These are phyloP conservation scores for Eumacrocentrus americanus DNA, from an alignment of 2,888 invertebrate species.

Conservation along the genomic window DNA sequence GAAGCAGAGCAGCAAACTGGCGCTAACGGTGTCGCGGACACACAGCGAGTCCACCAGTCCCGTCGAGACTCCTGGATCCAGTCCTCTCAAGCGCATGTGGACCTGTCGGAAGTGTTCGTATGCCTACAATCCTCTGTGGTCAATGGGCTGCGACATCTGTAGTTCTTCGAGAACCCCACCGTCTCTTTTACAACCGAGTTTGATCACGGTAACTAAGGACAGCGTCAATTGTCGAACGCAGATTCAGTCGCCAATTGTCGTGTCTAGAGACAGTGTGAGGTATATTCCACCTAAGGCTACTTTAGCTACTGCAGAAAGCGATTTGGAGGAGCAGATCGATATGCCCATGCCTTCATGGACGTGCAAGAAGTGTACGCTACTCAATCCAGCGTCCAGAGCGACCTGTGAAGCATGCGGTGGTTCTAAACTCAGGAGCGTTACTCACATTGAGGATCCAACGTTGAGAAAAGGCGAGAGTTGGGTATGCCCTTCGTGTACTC, in stretches of 20 bases:
- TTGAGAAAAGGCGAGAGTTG: constrained; percentile 76
- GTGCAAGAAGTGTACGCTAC: constrained; percentile 85
- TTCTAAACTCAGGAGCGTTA: constrained; percentile 75
- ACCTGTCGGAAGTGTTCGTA: constrained; percentile 88
- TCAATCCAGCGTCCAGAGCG: constrained; percentile 74
- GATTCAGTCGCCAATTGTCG: constrained; percentile 57
- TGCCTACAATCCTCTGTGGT: constrained; percentile 84
- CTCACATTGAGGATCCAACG: constrained; percentile 71
- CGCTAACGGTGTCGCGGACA: constrained; percentile 41
- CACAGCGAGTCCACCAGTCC: constrained; percentile 57
- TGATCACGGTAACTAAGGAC: constrained; percentile 74
- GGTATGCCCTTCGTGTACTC: constrained; percentile 75
- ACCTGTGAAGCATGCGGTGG: constrained; percentile 88
- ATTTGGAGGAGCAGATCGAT: constrained; percentile 71
- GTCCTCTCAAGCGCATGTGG: constrained; percentile 72
- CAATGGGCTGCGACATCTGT: constrained; percentile 82
- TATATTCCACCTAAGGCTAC: constrained; percentile 61
- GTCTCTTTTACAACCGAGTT: constrained; percentile 69
- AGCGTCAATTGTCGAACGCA: constrained; percentile 52
- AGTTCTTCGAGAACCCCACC: constrained; percentile 70
- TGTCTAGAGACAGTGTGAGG: constrained; percentile 57
- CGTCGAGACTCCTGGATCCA: constrained; percentile 42
- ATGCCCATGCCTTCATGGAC: constrained; percentile 68
- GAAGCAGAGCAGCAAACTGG: constrained; percentile 54
- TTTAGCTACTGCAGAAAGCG: constrained; percentile 56